phyloP scores from a whole-genome alignment of 2,797 vertebrate genomes.

The Oreonectes daqikongensis region DNA sequence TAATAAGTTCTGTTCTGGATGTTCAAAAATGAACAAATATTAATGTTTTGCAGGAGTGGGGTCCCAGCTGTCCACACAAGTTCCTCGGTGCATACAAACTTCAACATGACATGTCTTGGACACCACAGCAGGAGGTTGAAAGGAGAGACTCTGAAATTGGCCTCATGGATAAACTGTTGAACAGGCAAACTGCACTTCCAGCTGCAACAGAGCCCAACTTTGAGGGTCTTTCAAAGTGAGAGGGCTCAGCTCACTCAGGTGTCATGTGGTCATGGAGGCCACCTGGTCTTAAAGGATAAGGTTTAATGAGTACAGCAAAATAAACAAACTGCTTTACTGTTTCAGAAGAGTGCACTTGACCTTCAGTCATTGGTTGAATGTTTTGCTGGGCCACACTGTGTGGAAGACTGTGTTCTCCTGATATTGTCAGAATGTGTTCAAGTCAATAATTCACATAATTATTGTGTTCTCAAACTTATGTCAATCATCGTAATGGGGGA shows the following conservation, averaged over 20 bases:
- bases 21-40: not conserved
- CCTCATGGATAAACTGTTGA: slow-evolving; percentile 86
- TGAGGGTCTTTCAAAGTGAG: slow-evolving; percentile 76
- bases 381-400: slow-evolving; percentile 12
- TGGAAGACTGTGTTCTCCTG: not conserved
- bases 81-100: slow-evolving; percentile 91
- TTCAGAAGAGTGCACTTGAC: not conserved
- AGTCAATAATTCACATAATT: not conserved
- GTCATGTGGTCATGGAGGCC: not conserved
- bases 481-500: not conserved
- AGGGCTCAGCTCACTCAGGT: not conserved
- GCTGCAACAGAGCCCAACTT: slow-evolving; percentile 78
- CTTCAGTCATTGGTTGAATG: not conserved
- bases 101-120: slow-evolving; percentile 96
- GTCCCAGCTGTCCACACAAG: slow-evolving; percentile 80
- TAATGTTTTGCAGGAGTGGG: slow-evolving; percentile 87
- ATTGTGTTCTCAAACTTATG: not conserved
- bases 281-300: slow-evolving; percentile 5
- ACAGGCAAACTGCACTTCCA: slow-evolving; percentile 78
- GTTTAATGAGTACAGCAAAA: not conserved
- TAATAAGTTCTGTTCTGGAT: not conserved
- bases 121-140: slow-evolving; percentile 81
- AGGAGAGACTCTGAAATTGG: slow-evolving; percentile 83
- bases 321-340: not conserved
- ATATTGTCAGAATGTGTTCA: not conserved